phyloP scores from a whole-genome alignment of 2,113 vertebrate species.

The Syngnathoides biaculeatus region DNA sequence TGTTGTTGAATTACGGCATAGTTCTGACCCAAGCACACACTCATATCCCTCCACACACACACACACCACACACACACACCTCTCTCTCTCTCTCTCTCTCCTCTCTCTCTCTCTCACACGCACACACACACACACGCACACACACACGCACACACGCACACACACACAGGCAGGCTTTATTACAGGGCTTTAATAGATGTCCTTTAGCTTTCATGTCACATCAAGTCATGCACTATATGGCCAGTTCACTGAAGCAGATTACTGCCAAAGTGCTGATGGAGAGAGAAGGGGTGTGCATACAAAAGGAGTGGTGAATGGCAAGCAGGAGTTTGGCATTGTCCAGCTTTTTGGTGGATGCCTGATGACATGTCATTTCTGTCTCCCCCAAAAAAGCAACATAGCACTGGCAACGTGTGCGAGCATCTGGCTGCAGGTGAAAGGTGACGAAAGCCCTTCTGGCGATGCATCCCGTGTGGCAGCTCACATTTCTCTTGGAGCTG shows the following conservation, averaged over 20 bases:
- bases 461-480: conserved; percentile 43
- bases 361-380: conserved; percentile 28
- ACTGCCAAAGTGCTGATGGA: conserved; percentile 71
- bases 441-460: conserved; percentile 38
- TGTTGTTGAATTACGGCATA: conserved; percentile 72
- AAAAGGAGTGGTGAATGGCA: conserved; percentile 2
- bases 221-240: conserved; percentile 49
- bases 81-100: background rate
- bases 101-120: too few relatives aligned
- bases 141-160: background rate
- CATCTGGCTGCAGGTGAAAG: conserved; percentile 39
- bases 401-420: conserved; percentile 52
- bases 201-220: conserved; percentile 72
- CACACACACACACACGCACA: conserved; percentile 11
- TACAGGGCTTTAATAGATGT: conserved; percentile 50
- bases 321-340: conserved; percentile 11
- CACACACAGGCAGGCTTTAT: conserved; percentile 15
- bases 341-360: conserved; percentile 1
- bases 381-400: conserved; percentile 49
- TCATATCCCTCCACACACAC: conserved; percentile 19
- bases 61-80: background rate
- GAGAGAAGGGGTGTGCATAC: conserved; percentile 26
- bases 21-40: conserved; percentile 39
- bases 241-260: conserved; percentile 67
- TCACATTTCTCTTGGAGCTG: conserved; percentile 46